Percentiles rank a stretch among this genome's conserved stretches.
phyloP scores from a whole-genome alignment of 2,888 invertebrate genomes.

The Hydropsyche betteni region DNA sequence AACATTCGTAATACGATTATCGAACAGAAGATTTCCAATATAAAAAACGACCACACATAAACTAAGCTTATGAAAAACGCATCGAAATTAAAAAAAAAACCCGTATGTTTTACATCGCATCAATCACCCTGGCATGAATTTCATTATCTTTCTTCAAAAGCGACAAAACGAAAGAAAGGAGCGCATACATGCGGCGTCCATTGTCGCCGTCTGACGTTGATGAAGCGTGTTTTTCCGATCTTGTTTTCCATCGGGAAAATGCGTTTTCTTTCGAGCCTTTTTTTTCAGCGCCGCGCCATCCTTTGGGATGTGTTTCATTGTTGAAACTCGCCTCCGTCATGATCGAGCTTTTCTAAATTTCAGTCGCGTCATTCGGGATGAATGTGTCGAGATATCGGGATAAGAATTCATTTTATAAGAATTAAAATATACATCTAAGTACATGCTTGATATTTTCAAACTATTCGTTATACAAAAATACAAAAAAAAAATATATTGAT shows the following conservation, averaged over 20 bases:
- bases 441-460: too few species aligned
- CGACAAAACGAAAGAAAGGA: conserved; percentile 12
- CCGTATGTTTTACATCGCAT: conserved; percentile 1
- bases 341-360: conserved; percentile 44
- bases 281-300: conserved; percentile 22
- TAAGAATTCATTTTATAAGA: not conserved
- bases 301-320: conserved; percentile 41
- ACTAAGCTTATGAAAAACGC: too few species aligned
- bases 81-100: too few species aligned
- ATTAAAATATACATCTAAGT: too few species aligned
- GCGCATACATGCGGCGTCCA: conserved; percentile 21
- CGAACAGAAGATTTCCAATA: too few species aligned
- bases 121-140: conserved; percentile 40
- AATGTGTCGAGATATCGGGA: not conserved
- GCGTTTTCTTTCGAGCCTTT: conserved; percentile 1
- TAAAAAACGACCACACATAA: too few species aligned
- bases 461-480: too few species aligned
- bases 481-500: too few species aligned
- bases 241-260: conserved; percentile 42
- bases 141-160: conserved; percentile 30
- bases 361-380: not conserved
- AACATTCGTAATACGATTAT: too few species aligned
- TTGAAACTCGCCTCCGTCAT: conserved; percentile 44
- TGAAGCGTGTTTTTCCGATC: conserved; percentile 47
- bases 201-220: conserved; percentile 50